Percentiles rank a stretch among this genome's conserved stretches.
phyloP scores from a whole-genome alignment of 2,888 invertebrate species.

The Listrodromus nycthemerus region DNA sequence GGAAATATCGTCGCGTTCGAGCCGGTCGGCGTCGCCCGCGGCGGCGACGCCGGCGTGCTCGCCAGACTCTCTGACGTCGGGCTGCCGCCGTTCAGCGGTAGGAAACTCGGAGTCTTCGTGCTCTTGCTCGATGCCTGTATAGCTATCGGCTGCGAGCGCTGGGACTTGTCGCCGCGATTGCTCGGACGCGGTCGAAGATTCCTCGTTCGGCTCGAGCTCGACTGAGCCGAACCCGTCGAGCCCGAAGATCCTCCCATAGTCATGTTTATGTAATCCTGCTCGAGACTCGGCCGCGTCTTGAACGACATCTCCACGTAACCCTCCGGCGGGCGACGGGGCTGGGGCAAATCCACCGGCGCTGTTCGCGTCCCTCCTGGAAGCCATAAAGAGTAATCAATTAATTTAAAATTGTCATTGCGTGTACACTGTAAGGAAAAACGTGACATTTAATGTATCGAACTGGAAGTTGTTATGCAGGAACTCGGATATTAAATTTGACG shows the following conservation, averaged over 20 bases:
- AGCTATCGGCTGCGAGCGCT: conserved; percentile 88
- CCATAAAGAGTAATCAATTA: neutral
- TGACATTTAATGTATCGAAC: no score
- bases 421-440: neutral
- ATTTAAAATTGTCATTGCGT: neutral
- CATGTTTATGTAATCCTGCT: conserved; percentile 87
- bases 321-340: conserved; percentile 85
- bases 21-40: conserved; percentile 87
- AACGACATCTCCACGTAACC: conserved; percentile 90
- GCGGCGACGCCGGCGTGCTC: conserved; percentile 85
- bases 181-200: conserved; percentile 68
- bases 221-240: conserved; percentile 68
- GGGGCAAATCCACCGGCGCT: conserved; percentile 83
- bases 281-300: conserved; percentile 82
- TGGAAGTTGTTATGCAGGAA: no score
- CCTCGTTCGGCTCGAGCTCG: conserved; percentile 75
- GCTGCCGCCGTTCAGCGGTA: conserved; percentile 83
- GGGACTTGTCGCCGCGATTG: conserved; percentile 84
- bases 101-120: conserved; percentile 81
- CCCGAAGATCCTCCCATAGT: conserved; percentile 78
- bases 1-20: conserved; percentile 89
- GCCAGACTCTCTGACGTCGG: conserved; percentile 83
- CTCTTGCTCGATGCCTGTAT: conserved; percentile 85
- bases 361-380: conserved; percentile 80
- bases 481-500: no score